These are phyloP conservation scores for Agonum fuliginosum DNA, from an alignment of 2,888 invertebrate species.

Conservation along the genomic window DNA sequence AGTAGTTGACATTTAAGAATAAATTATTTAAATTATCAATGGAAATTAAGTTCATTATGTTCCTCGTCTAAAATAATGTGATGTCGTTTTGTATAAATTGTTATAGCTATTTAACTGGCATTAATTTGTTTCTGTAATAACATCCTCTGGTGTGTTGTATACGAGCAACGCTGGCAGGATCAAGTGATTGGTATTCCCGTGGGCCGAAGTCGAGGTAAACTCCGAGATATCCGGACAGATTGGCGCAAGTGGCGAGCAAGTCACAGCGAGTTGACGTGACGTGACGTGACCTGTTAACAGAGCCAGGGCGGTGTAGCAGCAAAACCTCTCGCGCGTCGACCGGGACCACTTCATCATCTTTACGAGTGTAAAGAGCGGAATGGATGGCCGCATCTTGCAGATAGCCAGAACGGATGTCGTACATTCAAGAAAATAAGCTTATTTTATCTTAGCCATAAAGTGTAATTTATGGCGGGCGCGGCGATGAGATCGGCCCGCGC, in stretches of 20 bases:
- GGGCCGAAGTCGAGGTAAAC: slow-evolving; percentile 4
- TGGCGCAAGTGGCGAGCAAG: slow-evolving; percentile 14
- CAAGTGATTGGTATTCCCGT: slow-evolving; percentile 15
- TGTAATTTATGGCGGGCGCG: slow-evolving; percentile 71
- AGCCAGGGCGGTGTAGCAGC: neutral
- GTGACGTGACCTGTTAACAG: slow-evolving; percentile 36
- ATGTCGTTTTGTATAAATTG: no score
- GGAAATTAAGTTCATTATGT: no score
- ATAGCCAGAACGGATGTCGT: slow-evolving; percentile 71
- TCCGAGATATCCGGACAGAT: slow-evolving; percentile 19
- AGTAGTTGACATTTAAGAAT: no score
- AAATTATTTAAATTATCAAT: no score
- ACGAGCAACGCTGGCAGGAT: no score
- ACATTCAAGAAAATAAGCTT: slow-evolving; percentile 73
- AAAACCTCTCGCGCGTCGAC: neutral
- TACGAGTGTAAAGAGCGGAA: slow-evolving; percentile 67
- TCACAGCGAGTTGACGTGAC: slow-evolving; percentile 6
- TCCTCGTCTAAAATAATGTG: no score
- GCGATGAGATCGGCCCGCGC: slow-evolving; percentile 68
- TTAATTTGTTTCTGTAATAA: no score
- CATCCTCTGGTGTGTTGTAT: no score
- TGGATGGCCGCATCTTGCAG: slow-evolving; percentile 69
- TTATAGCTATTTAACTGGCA: no score
- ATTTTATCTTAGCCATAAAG: slow-evolving; percentile 73
- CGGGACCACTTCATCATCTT: slow-evolving; percentile 68